Base-by-base conservation (phyloP, 1,140 invertebrate genomes). In the Drosophila pandora region DNA sequence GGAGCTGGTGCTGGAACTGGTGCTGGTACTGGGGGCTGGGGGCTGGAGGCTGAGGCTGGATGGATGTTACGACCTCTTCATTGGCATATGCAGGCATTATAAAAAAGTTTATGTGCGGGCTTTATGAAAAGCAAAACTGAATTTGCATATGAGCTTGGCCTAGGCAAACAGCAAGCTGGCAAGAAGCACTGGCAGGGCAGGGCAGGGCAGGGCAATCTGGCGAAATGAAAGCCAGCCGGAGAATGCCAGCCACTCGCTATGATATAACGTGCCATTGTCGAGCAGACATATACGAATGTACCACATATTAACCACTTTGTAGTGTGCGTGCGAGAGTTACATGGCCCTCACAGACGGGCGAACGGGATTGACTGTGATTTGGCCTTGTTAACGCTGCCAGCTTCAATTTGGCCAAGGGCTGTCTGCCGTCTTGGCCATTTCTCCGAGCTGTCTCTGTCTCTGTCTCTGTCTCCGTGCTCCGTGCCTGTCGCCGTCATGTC, bases 141-240 rank as follows among this genome's bases (percentile, higher is more conserved):
- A 81, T 80, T 80, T 80, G 78, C 78, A 80, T 80, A 81, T 53
- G 72, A 48, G 69, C 65, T 69, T 41, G 76, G 52, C 49, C 63
- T 48, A 23, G 37, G 39, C 68, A 69, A 69, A 58, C 67, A 58
- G 41, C 41, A 43, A 43, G 13, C 41, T 43, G 41, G 13, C 41
- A 28, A 28, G 25, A 4, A 2, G 5, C 2, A 4, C 23, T 25
- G 23, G 23, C 25, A 28, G 25, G 25, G 7, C 25, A 28, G 7
- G 25, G 25, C 25, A 28, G 25, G 7, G 25, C 25, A 28, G 25
- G 25, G 25, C 25, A 43, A 43, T 43, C 41, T 43, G 17, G 34
- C 43, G 12, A 58, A 70, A 37, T 45, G 34, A 25, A 28, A 22
- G 22, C 39, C 13, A 22, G 22, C 39, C 13, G 13, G 13, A 22